These are phyloP conservation scores for Melanotaenia nigrans DNA, from an alignment of 2,797 vertebrate genomes.

Conservation along the genomic window DNA sequence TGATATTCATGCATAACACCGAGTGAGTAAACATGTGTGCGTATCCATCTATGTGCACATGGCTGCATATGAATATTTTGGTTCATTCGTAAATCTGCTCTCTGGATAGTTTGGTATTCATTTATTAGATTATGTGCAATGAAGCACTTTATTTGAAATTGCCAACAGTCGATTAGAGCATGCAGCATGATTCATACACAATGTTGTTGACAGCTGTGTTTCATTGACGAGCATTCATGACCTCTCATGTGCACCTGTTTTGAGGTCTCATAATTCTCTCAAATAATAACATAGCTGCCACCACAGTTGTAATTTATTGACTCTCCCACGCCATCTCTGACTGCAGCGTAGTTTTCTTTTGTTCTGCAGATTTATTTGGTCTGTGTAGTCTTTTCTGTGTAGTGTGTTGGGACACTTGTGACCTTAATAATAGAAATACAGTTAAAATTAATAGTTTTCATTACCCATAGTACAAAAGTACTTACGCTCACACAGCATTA, in stretches of 20 bases:
- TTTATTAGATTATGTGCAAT: slow-evolving; percentile 18
- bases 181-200: slow-evolving; percentile 46
- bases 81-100: slow-evolving; percentile 34
- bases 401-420: neutral
- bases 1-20: slow-evolving; percentile 29
- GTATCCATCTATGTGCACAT: neutral
- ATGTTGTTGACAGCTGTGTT: slow-evolving; percentile 14
- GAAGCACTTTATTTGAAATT: slow-evolving; percentile 28
- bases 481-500: neutral
- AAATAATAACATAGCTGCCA: slow-evolving; percentile 54
- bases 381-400: slow-evolving; percentile 6
- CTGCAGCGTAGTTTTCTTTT: neutral
- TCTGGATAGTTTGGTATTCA: slow-evolving; percentile 35
- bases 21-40: slow-evolving; percentile 7
- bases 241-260: slow-evolving; percentile 63
- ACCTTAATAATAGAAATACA: neutral
- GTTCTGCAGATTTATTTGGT: slow-evolving; percentile 8
- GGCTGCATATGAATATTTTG: slow-evolving; percentile 13
- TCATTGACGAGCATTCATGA: slow-evolving; percentile 49
- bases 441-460: neutral
- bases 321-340: slow-evolving; percentile 6
- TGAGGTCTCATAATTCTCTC: slow-evolving; percentile 52
- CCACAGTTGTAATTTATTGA: slow-evolving; percentile 21
- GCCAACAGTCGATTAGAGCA: slow-evolving; percentile 32
- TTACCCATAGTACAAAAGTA: neutral